Evolutionary conservation across 1,140 invertebrate species (phyloP).

Genomic region (Gryon sp.): DNA sequence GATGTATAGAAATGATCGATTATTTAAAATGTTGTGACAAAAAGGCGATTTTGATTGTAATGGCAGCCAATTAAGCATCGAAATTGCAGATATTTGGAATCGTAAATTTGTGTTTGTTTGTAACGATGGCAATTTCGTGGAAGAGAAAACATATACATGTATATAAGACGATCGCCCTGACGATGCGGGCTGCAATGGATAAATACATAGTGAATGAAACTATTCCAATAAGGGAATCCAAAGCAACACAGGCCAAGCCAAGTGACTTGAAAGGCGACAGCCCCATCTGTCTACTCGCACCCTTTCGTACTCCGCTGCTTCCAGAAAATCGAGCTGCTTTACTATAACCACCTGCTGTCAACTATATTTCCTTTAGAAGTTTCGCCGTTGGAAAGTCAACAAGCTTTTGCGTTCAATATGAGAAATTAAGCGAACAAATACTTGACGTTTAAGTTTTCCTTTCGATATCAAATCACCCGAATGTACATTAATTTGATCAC

Average conservation of each 20-base stretch:
- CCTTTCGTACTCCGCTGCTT: constrained; percentile 17
- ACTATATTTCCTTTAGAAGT: constrained; percentile 37
- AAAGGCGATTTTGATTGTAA: constrained; percentile 16
- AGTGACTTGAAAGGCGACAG: constrained; percentile 48
- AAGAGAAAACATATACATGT: constrained; percentile 33
- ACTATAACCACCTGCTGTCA: constrained; percentile 42
- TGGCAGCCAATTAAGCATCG: constrained; percentile 16
- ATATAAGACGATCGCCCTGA: constrained; percentile 20
- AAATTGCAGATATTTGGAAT: constrained; percentile 37
- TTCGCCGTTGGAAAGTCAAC: constrained; percentile 15
- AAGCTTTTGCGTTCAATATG: constrained; percentile 19
- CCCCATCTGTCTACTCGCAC: constrained; percentile 41
- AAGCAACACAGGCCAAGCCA: constrained; percentile 30
- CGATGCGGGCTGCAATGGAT: constrained; percentile 34
- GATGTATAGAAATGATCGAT: too few relatives aligned
- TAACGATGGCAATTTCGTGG: constrained; percentile 30
- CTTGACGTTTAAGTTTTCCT: constrained; percentile 27
- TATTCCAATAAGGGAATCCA: constrained; percentile 56
- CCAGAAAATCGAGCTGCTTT: constrained; percentile 37
- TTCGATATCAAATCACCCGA: constrained; percentile 24
- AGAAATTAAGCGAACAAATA: constrained; percentile 38
- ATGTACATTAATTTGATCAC: constrained; percentile 18
- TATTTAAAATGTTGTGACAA: too few relatives aligned
- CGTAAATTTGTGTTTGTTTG: constrained; percentile 34
- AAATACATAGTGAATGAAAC: constrained; percentile 57